A percentile compares a stretch with the other conserved stretches of the same genome.
Evolutionary conservation across 2,113 vertebrate genomes (phyloP).

Genomic region (Urocolius indicus): DNA sequence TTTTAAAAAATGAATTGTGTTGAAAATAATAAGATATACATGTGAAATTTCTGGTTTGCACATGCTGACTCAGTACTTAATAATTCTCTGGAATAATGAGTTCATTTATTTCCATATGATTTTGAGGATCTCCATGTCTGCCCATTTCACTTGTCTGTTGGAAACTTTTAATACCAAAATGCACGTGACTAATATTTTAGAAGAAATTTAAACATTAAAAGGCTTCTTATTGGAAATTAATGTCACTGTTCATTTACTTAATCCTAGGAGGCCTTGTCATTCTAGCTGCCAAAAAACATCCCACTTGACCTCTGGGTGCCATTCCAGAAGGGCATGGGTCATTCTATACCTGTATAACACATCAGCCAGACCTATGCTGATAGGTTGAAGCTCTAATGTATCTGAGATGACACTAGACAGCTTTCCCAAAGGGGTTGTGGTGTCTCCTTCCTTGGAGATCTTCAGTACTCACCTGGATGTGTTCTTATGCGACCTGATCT

Average conservation of each 20-base stretch:
- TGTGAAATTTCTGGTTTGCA: not conserved
- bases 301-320: not conserved
- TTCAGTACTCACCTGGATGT: too few species aligned
- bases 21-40: not conserved
- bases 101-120: not conserved
- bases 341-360: accelerated
- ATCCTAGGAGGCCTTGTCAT: not conserved
- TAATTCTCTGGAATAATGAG: not conserved
- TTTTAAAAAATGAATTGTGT: too few species aligned
- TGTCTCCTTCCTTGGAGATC: too few species aligned
- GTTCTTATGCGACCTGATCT: too few species aligned
- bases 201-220: not conserved
- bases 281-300: not conserved
- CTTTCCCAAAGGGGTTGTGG: too few species aligned
- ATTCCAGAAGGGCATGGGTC: not conserved
- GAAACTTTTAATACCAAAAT: not conserved
- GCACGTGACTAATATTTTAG: not conserved
- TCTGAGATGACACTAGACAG: not conserved
- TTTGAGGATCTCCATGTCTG: not conserved
- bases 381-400: not conserved
- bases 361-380: not conserved
- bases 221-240: not conserved
- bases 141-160: not conserved
- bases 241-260: not conserved
- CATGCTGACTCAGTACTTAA: not conserved